Evolutionary conservation across 2,888 invertebrate genomes (phyloP).

Genomic region (Rhingia campestris): DNA sequence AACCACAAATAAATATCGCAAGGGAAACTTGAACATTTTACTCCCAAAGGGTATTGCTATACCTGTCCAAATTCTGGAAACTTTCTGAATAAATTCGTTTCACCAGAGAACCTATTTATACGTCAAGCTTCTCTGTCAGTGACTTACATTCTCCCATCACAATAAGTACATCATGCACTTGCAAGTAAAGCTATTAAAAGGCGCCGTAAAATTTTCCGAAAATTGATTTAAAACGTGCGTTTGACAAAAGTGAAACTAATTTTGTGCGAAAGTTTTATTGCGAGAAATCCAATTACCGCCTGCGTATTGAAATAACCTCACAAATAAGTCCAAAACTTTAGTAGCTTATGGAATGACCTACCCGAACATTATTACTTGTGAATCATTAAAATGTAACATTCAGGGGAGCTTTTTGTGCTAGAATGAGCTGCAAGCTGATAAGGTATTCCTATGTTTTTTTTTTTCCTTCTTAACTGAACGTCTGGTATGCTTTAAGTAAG

Average conservation of each 20-base stretch:
- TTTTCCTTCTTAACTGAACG: background rate
- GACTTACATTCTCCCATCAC: background rate
- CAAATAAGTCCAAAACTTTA: too few species aligned
- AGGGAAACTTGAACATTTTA: slow-evolving; percentile 8
- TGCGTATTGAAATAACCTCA: background rate
- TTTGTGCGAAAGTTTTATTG: slow-evolving; percentile 12
- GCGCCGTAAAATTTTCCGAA: background rate
- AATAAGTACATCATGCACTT: background rate
- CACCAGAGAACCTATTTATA: slow-evolving; percentile 15
- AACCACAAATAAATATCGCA: background rate
- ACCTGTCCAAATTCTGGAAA: background rate
- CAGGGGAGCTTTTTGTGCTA: background rate
- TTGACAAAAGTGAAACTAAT: background rate
- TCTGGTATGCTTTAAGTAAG: background rate
- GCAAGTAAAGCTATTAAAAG: slow-evolving; percentile 4
- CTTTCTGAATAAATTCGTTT: background rate
- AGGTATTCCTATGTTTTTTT: background rate
- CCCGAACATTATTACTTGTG: background rate
- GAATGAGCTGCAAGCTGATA: background rate
- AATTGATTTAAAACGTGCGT: background rate
- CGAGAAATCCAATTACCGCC: background rate
- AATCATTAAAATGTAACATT: slow-evolving; percentile 11
- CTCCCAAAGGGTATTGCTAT: too few species aligned
- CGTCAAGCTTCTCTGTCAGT: background rate
- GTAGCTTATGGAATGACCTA: background rate